A percentile compares a stretch with the other conserved stretches of the same genome.
Conservation (phyloP, 2,113 vertebrate species). For the Eubucco bourcierii region DNA sequence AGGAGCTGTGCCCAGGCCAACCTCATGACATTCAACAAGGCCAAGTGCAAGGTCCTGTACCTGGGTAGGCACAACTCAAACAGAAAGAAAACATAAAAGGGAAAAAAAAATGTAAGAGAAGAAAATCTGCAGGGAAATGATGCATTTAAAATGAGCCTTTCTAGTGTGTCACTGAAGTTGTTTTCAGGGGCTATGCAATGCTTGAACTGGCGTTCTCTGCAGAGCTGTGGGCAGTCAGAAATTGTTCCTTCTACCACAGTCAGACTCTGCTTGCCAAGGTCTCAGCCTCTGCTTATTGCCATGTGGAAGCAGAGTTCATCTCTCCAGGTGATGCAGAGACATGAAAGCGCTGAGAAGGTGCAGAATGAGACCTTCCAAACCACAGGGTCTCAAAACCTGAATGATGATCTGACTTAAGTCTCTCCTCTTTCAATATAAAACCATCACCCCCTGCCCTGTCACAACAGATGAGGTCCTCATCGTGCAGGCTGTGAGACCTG, state of each 20-base stretch:
- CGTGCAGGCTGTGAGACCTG: too few species aligned
- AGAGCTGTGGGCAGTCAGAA: not conserved
- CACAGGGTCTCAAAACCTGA: too few species aligned
- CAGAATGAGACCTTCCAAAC: not conserved
- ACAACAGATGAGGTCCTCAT: too few species aligned
- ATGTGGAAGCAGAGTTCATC: not conserved
- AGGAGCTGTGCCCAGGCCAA: too few species aligned
- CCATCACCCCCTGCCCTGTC: too few species aligned
- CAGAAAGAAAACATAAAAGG: not conserved
- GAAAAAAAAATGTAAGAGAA: too few species aligned
- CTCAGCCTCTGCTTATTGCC: not conserved
- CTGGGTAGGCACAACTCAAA: not conserved
- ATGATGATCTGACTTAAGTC: too few species aligned
- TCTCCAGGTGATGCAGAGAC: not conserved
- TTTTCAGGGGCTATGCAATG: not conserved
- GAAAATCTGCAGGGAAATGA: not conserved
- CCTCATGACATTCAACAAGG: too few species aligned
- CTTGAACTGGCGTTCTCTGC: not conserved
- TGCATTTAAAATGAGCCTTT: not conserved
- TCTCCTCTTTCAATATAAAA: too few species aligned
- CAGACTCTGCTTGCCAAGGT: not conserved
- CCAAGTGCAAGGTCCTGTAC: too few species aligned
- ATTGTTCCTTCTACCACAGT: not conserved
- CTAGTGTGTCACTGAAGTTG: not conserved
- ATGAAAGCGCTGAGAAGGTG: not conserved